These are phyloP conservation scores for Melanotaenia boesemani DNA, from an alignment of 2,797 vertebrate genomes.

Conservation along the genomic window DNA sequence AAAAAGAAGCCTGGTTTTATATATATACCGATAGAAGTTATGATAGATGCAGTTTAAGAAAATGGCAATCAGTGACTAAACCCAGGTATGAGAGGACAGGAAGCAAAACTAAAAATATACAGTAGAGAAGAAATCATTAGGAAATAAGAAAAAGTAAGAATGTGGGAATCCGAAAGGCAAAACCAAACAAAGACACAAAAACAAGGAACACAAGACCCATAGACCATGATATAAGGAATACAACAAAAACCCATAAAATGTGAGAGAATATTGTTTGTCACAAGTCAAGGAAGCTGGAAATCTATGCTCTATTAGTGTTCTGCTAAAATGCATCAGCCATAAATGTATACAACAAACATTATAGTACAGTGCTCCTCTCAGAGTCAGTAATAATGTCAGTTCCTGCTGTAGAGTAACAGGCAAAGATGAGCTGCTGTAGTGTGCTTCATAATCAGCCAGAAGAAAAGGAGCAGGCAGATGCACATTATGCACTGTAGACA, in stretches of 20 bases:
- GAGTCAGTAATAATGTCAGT: neutral
- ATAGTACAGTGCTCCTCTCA: too few species aligned
- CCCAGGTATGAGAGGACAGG: too few species aligned
- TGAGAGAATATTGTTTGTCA: neutral
- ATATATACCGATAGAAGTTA: too few species aligned
- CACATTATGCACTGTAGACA: neutral
- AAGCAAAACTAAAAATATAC: too few species aligned
- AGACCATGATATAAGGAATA: neutral
- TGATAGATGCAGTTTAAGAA: too few species aligned
- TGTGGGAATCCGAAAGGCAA: neutral
- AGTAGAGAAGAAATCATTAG: neutral
- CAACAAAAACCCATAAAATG: neutral
- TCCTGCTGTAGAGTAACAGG: neutral
- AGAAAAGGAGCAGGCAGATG: neutral
- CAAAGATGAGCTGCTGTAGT: too few species aligned
- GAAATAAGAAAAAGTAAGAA: neutral
- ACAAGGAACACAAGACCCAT: neutral
- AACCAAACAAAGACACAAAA: neutral
- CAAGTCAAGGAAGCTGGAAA: neutral
- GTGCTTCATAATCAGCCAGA: neutral
- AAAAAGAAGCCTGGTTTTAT: neutral
- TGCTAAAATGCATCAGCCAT: neutral
- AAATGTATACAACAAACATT: neutral
- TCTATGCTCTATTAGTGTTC: too few species aligned
- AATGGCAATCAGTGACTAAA: too few species aligned